phyloP scores from a whole-genome alignment of 2,888 invertebrate species.

The Lathronympha strigana region DNA sequence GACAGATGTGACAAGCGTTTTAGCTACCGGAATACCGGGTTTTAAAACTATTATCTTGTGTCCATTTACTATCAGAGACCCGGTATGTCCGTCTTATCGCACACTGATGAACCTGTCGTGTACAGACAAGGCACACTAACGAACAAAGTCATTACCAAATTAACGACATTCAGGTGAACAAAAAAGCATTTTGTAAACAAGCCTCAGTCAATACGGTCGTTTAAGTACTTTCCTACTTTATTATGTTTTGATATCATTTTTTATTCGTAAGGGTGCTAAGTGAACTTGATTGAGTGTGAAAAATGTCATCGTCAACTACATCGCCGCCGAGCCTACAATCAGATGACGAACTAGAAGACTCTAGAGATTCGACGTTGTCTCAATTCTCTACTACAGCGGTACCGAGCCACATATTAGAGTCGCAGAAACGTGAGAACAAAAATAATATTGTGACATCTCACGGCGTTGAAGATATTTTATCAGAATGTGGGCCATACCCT shows the following conservation, averaged over 20 bases:
- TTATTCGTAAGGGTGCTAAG: constrained; percentile 39
- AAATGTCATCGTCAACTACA: constrained; percentile 65
- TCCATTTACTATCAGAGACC: constrained; percentile 72
- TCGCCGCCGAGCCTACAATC: constrained; percentile 68
- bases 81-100: constrained; percentile 80
- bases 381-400: constrained; percentile 56
- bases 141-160: constrained; percentile 79
- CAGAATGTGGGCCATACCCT: constrained; percentile 63
- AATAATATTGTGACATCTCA: constrained; percentile 64
- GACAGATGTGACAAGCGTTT: constrained; percentile 66
- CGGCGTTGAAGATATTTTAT: constrained; percentile 73
- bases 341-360: constrained; percentile 60
- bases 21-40: constrained; percentile 75
- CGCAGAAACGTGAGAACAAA: constrained; percentile 58
- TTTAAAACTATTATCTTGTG: constrained; percentile 72
- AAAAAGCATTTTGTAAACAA: constrained; percentile 82
- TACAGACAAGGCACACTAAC: constrained; percentile 71
- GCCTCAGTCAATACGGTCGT: constrained; percentile 70
- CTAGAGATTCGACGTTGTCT: constrained; percentile 64
- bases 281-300: constrained; percentile 34
- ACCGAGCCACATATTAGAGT: constrained; percentile 51
- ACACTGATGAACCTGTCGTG: constrained; percentile 66
- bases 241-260: constrained; percentile 46
- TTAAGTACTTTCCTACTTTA: constrained; percentile 56
- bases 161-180: constrained; percentile 79